phyloP scores from a whole-genome alignment of 92 coral and sea anemone genomes.

The Siderastrea radians region DNA sequence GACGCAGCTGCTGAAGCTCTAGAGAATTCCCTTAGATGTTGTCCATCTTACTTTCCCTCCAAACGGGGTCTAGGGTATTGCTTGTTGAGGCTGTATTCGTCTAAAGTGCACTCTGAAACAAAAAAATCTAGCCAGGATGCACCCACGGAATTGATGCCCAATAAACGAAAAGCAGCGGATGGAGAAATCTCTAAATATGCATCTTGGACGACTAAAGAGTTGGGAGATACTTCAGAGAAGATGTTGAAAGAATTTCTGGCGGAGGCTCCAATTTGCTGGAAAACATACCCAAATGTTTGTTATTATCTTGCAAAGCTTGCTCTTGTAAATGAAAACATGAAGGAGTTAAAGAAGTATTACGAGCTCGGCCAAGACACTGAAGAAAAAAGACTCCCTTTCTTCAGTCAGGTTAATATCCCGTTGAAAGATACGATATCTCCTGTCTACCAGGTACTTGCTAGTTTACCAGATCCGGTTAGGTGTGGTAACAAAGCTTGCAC shows the following conservation, averaged over 20 bases:
- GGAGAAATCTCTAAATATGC: conserved; percentile 5
- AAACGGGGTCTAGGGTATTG: conserved; percentile 71
- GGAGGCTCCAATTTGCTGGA: conserved; percentile 78
- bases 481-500: conserved; percentile 71
- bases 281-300: conserved; percentile 77
- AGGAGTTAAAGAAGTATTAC: conserved; percentile 44
- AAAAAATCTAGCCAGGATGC: not conserved
- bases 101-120: not conserved
- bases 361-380: conserved; percentile 85
- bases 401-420: conserved; percentile 33
- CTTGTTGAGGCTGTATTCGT: not conserved
- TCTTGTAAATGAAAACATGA: not conserved
- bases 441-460: conserved; percentile 17
- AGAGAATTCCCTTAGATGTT: conserved; percentile 63
- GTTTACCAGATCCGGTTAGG: not conserved
- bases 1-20: conserved; percentile 73
- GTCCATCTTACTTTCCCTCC: conserved; percentile 69
- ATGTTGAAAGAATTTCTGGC: conserved; percentile 57
- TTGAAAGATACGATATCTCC: conserved; percentile 38
- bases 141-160: not conserved
- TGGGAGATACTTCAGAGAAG: conserved; percentile 26
- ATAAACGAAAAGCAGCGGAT: not conserved
- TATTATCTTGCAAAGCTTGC: conserved; percentile 76
- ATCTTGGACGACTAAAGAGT: conserved; percentile 16
- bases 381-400: conserved; percentile 76